These are phyloP conservation scores for Athalia rosae DNA, from an alignment of 2,888 invertebrate genomes.

Conservation along the genomic window DNA sequence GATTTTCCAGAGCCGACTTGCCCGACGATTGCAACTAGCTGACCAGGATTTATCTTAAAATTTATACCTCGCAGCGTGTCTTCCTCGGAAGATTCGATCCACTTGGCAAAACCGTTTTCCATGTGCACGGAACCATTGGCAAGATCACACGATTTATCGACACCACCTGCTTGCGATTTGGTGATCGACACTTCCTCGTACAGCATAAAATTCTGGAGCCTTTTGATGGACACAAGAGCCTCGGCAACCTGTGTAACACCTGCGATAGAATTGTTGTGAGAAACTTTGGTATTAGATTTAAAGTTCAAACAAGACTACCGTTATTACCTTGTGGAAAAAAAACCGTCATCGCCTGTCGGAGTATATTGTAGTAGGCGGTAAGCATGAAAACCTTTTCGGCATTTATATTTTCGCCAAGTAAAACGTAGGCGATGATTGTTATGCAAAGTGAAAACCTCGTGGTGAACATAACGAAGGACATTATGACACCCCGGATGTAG, in stretches of 20 bases:
- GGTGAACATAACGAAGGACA: slow-evolving; percentile 91
- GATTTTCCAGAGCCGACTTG: slow-evolving; percentile 84
- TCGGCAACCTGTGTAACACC: slow-evolving; percentile 89
- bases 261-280: slow-evolving; percentile 61
- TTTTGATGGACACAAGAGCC: slow-evolving; percentile 83
- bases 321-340: slow-evolving; percentile 86
- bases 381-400: slow-evolving; percentile 92
- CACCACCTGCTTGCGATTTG: slow-evolving; percentile 13
- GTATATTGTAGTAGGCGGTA: slow-evolving; percentile 90
- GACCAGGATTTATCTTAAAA: slow-evolving; percentile 74
- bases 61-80: slow-evolving; percentile 75
- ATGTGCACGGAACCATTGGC: slow-evolving; percentile 64
- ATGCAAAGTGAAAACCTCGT: slow-evolving; percentile 91
- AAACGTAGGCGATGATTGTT: slow-evolving; percentile 86
- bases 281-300: no score
- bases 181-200: slow-evolving; percentile 73
- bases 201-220: slow-evolving; percentile 80
- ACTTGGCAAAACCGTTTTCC: slow-evolving; percentile 63
- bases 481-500: slow-evolving; percentile 84
- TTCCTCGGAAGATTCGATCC: slow-evolving; percentile 62
- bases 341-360: slow-evolving; percentile 90
- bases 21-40: slow-evolving; percentile 80
- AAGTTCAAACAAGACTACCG: no score
- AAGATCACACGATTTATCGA: slow-evolving; percentile 49
- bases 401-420: slow-evolving; percentile 80